Evolutionary conservation across 2,888 invertebrate genomes (phyloP).

Genomic region (Epinotia demarniana): DNA sequence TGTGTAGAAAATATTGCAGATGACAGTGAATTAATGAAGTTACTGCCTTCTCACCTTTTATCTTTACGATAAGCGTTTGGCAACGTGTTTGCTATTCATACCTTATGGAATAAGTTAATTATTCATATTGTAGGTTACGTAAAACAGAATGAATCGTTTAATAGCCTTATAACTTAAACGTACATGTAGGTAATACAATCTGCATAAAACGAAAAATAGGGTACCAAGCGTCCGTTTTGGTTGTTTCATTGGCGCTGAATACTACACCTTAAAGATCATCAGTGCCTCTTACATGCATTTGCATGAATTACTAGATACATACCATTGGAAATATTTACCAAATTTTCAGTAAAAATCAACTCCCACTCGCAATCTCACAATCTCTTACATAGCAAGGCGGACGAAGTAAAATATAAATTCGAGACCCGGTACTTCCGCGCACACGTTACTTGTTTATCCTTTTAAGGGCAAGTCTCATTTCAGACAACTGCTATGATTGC

Average conservation of each 20-base stretch:
- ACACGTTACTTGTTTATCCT: conserved; percentile 84
- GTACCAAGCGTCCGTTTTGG: background rate
- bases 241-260: background rate
- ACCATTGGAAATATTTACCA: background rate
- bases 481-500: conserved; percentile 82
- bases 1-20: conserved; percentile 15
- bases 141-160: background rate
- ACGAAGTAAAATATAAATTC: conserved; percentile 80
- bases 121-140: background rate
- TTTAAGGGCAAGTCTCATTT: conserved; percentile 81
- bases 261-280: background rate
- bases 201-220: background rate
- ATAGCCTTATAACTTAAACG: background rate
- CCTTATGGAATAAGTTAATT: background rate
- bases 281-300: background rate
- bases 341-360: conserved; percentile 31
- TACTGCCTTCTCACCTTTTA: background rate
- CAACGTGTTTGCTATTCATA: background rate
- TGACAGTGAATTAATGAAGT: conserved; percentile 3
- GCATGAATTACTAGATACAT: background rate
- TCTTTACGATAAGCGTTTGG: background rate
- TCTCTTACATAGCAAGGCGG: conserved; percentile 63
- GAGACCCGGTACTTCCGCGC: conserved; percentile 78
- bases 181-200: background rate
- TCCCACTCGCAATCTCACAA: conserved; percentile 50